Base-by-base conservation (phyloP, 2,888 invertebrate species). In the Adela reaumurella region DNA sequence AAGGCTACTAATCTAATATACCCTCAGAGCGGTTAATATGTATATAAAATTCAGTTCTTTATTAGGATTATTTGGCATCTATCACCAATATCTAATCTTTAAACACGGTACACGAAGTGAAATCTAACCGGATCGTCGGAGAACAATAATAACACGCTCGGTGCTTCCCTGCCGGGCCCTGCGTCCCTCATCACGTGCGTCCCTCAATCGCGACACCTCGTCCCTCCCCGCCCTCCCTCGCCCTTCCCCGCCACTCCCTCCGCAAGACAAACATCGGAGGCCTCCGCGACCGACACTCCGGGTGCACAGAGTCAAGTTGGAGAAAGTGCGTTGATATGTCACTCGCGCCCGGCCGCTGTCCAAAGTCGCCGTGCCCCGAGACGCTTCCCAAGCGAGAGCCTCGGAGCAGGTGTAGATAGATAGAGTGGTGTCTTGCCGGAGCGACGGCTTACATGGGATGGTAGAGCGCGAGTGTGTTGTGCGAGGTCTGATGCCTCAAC, bases 21-120 rank as follows among this genome's bases (percentile, higher is more conserved):
- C 76, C 74, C 76, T 74, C 76, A 77, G 78, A 76, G 77, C 76
- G 70, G 66, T 74, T 73, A 74, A 72, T 74, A 72, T 70, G 69
- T 72, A 74, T 78, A 74, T 71, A 77, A 72, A 78, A 76, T 77
- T 78, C 78, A 78, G 77, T 77, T 78, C 77, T 78, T 77, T 77
- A 77, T 72, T 74, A 77, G 73, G 74, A 73, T 78, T 76, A 76
- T 78, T 77, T 76, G 77, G 77, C 78, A 74, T 78, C 68, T 74
- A 74, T 76, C 72, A 76, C 77, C 78, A 74, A 70, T 67, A 71
- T 68, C 63, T 66, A 67, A 68, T 76, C 72, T 59, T 65, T 71
- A 68, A 72, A 72, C 68, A 70, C 70, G 73, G 74, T 77, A 72
- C 69, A 74, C 72, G 70, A 69, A 68, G 68, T 72, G 73, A 69